A percentile compares a stretch with the other conserved stretches of the same genome.
Conservation (phyloP, 1,140 invertebrate genomes). For the Zaprionus inermis region DNA sequence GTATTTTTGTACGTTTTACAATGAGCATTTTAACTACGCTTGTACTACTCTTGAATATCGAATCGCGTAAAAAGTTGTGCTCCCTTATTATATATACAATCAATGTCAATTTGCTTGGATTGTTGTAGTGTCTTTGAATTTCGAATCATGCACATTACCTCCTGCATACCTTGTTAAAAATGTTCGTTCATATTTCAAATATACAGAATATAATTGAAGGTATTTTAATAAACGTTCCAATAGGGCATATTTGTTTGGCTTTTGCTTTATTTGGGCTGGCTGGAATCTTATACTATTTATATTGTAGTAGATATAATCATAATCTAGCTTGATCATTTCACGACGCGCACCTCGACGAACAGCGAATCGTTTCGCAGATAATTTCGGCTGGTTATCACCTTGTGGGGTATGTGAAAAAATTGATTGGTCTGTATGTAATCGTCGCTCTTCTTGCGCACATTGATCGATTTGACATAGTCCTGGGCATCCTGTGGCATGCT, state of each 20-base stretch:
- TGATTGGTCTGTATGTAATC: conserved; percentile 86
- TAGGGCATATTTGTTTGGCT: neutral
- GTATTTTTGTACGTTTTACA: neutral
- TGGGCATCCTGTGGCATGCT: conserved; percentile 83
- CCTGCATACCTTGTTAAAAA: neutral
- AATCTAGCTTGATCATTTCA: conserved; percentile 52
- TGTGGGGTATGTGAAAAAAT: conserved; percentile 90
- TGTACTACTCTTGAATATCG: neutral
- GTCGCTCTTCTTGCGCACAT: conserved; percentile 84
- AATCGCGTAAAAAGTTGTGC: neutral
- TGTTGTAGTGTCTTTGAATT: neutral
- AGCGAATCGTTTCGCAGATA: conserved; percentile 88
- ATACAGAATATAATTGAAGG: neutral
- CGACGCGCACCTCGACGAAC: conserved; percentile 87
- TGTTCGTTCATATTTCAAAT: conserved; percentile 14
- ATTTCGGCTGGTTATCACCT: conserved; percentile 87
- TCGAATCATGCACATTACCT: neutral
- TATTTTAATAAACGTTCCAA: conserved; percentile 22
- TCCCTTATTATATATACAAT: neutral
- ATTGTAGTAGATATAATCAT: neutral
- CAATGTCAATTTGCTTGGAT: conserved; percentile 5
- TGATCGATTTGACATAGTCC: conserved; percentile 85
- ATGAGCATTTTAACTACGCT: neutral
- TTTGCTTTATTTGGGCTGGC: conserved; percentile 5
- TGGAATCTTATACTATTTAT: neutral